Percentiles rank a stretch among this genome's conserved stretches.
These are phyloP conservation scores for Fragum whitleyi DNA, from an alignment of 2,888 invertebrate species.

Conservation along the genomic window DNA sequence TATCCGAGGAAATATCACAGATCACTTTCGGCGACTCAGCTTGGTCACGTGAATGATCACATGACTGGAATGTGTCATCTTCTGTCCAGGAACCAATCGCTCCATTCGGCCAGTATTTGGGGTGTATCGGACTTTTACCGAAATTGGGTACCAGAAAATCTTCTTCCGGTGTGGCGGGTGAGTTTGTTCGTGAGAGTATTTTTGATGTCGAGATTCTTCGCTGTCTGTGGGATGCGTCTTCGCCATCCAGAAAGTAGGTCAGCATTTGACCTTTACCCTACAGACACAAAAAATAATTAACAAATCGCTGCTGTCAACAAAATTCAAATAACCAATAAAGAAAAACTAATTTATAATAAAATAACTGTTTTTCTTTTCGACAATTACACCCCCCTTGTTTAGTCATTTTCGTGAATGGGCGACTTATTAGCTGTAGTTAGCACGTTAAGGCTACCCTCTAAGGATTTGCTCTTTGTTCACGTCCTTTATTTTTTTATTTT, in stretches of 20 bases:
- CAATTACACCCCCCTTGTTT: no score
- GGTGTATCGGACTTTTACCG: constrained; percentile 46
- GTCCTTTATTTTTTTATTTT: no score
- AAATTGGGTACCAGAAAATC: constrained; percentile 35
- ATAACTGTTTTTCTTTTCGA: no score
- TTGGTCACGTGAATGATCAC: constrained; percentile 18
- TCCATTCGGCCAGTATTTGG: constrained; percentile 54
- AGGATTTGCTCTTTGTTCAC: no score
- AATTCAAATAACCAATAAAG: no score
- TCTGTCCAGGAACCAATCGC: background rate
- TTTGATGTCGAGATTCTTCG: constrained; percentile 67
- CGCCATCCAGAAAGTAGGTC: constrained; percentile 85
- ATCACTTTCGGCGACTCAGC: background rate
- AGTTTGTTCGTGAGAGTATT: constrained; percentile 45
- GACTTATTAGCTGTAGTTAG: no score
- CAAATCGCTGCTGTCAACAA: no score
- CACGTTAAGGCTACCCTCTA: no score
- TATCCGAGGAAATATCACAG: constrained; percentile 24
- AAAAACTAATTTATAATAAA: no score
- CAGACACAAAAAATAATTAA: no score
- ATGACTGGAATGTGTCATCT: constrained; percentile 21
- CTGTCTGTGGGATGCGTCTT: constrained; percentile 75
- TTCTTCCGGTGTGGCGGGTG: constrained; percentile 25
- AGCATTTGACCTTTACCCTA: constrained; percentile 85
- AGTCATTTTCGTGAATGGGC: no score